Evolutionary conservation across 1,140 invertebrate species (phyloP), one percentile per base, ranked within the genome.

Genomic region (Zophobas atratus): DNA sequence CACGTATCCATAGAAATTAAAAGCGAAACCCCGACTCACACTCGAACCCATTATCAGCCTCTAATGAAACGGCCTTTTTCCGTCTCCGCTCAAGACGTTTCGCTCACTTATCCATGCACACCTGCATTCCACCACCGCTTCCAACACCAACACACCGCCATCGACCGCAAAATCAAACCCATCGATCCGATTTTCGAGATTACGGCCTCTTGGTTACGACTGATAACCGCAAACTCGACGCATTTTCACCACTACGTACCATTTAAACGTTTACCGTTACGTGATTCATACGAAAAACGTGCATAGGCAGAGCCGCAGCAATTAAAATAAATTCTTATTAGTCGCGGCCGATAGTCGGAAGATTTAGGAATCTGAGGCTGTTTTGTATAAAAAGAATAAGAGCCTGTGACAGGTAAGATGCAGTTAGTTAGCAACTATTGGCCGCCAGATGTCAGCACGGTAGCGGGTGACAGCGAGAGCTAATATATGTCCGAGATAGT

Each of bases 371-470:
- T 79, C 75, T 70, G 70, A 49, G 77, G 51, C 73, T 60, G 74
- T 81, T 79, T 78, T 77, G 71, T 57, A 70, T 48, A 78, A 74
- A 72, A 72, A 60, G 43, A 48, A 20, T 41, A 79, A 70, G 53
- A 75, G 60, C 32, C 63, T 70, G 82, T 83, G 82, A 83, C 82
- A 82, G 78, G 38, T 70, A 78, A 83, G 82, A 83, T 80, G 81
- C 81, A 79, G 76, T 82, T 82, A 83, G 82, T 83, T 83, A 83
- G 81, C 79, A 82, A 83, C 79, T 83, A 82, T 83, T 81, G 82
- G 79, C 81, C 82, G 81, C 82, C 81, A 83, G 81, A 82, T 83
- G 82, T 83, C 82, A 83, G 78, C 63, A 82, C 82, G 77, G 82
- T 83, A 83, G 82, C 82, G 82, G 81, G 82, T 83, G 82, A 83